Conservation (phyloP, 2,113 vertebrate genomes). For the Tyrannus savana region DNA sequence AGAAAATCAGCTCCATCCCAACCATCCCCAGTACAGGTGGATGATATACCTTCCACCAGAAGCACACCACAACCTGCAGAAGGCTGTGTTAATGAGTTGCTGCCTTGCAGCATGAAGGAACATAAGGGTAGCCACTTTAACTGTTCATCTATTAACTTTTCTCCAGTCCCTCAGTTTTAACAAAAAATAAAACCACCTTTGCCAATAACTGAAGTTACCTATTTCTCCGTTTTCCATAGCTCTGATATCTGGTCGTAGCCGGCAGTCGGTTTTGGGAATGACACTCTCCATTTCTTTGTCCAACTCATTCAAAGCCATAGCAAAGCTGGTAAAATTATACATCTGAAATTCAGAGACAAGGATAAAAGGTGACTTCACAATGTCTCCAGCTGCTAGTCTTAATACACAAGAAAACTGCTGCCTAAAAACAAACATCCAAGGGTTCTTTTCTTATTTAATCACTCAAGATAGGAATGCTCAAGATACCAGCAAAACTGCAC, state of each 20-base stretch:
- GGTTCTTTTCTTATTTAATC: not conserved
- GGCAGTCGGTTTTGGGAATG: slow-evolving; percentile 90
- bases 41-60: not conserved
- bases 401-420: not conserved
- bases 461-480: not conserved
- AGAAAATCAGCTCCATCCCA: not conserved
- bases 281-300: slow-evolving; percentile 90
- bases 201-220: slow-evolving; percentile 72
- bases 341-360: slow-evolving; percentile 78
- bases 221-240: slow-evolving; percentile 98
- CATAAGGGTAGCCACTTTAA: not conserved
- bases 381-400: not conserved
- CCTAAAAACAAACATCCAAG: not conserved
- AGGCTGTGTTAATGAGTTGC: not conserved
- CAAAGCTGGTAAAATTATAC: slow-evolving; percentile 96
- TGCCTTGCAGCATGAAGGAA: not conserved
- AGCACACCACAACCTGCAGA: not conserved
- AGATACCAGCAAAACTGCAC: not conserved
- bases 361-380: not conserved
- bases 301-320: slow-evolving; percentile 94
- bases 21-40: not conserved
- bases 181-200: not conserved
- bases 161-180: not conserved
- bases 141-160: not conserved
- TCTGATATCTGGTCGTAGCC: slow-evolving; percentile 92